Evolutionary conservation across 1,140 invertebrate genomes (phyloP).

Genomic region (Mylabris phalerata): DNA sequence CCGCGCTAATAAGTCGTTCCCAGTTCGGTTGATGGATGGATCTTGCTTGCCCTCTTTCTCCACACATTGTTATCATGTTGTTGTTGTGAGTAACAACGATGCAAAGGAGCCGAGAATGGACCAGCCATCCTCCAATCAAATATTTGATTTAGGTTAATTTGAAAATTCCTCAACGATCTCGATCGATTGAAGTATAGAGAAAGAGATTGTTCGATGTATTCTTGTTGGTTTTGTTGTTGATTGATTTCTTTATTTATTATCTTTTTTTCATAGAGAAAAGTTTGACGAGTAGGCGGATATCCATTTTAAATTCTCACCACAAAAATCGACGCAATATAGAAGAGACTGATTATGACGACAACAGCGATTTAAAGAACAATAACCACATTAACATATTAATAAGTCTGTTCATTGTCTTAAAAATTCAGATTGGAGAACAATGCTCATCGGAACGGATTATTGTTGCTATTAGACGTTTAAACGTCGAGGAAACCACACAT

Average conservation of each 20-base stretch:
- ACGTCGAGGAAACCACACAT: slow-evolving; percentile 7
- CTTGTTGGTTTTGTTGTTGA: too few species aligned
- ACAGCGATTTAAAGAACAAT: slow-evolving; percentile 11
- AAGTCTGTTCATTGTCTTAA: slow-evolving; percentile 6
- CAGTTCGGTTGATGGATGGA: slow-evolving; percentile 20
- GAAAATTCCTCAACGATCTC: slow-evolving; percentile 11
- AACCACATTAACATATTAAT: slow-evolving; percentile 14
- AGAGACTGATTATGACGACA: slow-evolving; percentile 1
- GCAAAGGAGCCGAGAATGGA: neutral
- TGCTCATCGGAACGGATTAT: slow-evolving; percentile 2
- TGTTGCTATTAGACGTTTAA: neutral
- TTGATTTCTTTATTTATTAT: too few species aligned
- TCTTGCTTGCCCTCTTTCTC: slow-evolving; percentile 5
- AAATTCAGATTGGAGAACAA: slow-evolving; percentile 3
- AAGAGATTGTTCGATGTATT: too few species aligned
- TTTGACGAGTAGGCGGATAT: slow-evolving; percentile 1
- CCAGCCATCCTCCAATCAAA: slow-evolving; percentile 16
- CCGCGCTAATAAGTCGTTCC: slow-evolving; percentile 27
- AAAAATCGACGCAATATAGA: too few species aligned
- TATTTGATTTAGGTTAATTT: slow-evolving; percentile 22
- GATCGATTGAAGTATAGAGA: too few species aligned
- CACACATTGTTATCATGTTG: neutral
- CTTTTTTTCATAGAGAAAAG: neutral
- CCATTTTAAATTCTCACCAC: too few species aligned
- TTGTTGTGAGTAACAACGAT: too few species aligned